phyloP scores from a whole-genome alignment of 2,797 vertebrate genomes.

The Calcarius lapponicus region DNA sequence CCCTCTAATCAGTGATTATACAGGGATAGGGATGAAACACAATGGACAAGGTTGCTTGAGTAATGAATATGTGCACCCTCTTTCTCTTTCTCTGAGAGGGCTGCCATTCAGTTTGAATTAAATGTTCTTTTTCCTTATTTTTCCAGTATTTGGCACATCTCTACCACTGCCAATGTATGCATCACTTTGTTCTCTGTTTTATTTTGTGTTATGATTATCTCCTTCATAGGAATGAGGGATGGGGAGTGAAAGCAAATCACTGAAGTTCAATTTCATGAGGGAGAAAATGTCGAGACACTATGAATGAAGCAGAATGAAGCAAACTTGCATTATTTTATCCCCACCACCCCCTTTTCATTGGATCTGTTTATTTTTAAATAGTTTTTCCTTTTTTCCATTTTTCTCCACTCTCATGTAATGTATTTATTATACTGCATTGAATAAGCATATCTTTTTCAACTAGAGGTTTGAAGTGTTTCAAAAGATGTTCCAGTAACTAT shows the following conservation, averaged over 20 bases:
- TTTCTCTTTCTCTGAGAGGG: neutral
- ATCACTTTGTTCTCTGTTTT: neutral
- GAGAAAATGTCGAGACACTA: neutral
- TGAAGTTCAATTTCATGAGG: neutral
- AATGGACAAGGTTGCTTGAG: neutral
- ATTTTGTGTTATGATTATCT: neutral
- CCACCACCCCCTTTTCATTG: accelerated
- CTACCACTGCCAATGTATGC: neutral
- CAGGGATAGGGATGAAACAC: neutral
- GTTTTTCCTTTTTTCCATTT: neutral
- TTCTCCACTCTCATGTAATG: neutral
- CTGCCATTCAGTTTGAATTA: neutral
- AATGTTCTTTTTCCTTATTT: neutral
- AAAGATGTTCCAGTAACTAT: neutral
- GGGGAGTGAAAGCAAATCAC: neutral
- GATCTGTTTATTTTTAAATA: neutral
- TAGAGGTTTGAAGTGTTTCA: neutral
- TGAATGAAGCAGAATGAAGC: neutral
- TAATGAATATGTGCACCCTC: neutral
- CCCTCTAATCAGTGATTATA: neutral
- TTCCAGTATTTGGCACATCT: neutral
- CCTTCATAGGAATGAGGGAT: neutral
- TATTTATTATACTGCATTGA: neutral
- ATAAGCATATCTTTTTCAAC: neutral
- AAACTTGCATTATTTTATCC: neutral